A percentile compares a stretch with the other conserved stretches of the same genome.
phyloP scores from a whole-genome alignment of 2,113 vertebrate genomes.

The Clarias gariepinus region DNA sequence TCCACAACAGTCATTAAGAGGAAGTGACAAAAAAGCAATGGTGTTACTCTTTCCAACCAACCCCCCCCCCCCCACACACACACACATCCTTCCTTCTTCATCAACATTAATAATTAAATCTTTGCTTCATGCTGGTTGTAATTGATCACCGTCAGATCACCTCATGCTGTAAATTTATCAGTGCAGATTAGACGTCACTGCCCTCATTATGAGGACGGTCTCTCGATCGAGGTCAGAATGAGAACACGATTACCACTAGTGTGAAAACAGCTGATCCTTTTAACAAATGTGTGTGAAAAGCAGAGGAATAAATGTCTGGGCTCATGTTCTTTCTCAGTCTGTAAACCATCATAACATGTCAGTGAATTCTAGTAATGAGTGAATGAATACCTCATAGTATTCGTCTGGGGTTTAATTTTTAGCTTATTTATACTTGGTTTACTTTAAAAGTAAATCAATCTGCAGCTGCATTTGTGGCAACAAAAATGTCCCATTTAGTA shows the following conservation, averaged over 20 bases:
- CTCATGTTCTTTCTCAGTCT: not conserved
- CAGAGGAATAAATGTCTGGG: not conserved
- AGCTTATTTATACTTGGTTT: not conserved
- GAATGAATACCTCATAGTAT: too few relatives aligned
- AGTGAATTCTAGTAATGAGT: not conserved
- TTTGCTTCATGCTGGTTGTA: conserved; percentile 62
- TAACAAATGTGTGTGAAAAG: not conserved
- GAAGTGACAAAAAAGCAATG: conserved; percentile 72
- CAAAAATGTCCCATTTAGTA: too few relatives aligned
- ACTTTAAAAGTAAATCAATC: too few relatives aligned
- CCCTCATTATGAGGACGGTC: not conserved
- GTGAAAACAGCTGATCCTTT: not conserved
- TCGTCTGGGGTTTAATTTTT: not conserved
- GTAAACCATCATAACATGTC: not conserved
- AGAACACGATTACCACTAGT: not conserved
- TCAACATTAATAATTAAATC: conserved; percentile 69
- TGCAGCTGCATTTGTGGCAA: too few relatives aligned
- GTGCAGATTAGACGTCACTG: conserved; percentile 9
- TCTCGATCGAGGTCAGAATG: not conserved
- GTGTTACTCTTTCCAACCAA: conserved; percentile 57
- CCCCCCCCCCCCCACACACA: not conserved
- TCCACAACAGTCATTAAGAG: conserved; percentile 65
- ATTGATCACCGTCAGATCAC: conserved; percentile 72
- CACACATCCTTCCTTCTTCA: not conserved
- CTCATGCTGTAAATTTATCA: conserved; percentile 73